Percentiles rank a stretch among this genome's conserved stretches.
Conservation (phyloP, 2,888 invertebrate genomes). For the Osmoderma eremita region DNA sequence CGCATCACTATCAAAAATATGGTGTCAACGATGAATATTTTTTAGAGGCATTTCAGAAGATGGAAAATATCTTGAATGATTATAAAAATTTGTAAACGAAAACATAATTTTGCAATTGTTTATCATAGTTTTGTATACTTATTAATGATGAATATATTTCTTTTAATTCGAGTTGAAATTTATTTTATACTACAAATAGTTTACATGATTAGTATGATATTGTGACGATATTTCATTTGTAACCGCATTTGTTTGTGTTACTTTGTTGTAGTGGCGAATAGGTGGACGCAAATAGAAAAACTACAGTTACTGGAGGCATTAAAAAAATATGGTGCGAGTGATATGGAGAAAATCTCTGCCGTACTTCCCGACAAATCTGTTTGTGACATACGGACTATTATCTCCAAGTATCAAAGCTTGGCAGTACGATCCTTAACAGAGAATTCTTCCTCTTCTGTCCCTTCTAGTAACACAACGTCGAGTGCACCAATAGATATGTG, state of each 20-base stretch:
- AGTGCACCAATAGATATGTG: slow-evolving; percentile 55
- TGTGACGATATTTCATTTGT: slow-evolving; percentile 27
- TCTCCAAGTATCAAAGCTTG: slow-evolving; percentile 53
- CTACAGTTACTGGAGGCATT: slow-evolving; percentile 52
- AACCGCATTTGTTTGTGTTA: neutral
- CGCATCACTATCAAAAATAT: slow-evolving; percentile 66
- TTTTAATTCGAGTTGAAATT: slow-evolving; percentile 1
- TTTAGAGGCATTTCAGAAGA: slow-evolving; percentile 63
- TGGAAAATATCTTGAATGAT: slow-evolving; percentile 63
- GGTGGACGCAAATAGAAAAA: slow-evolving; percentile 55
- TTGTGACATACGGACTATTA: slow-evolving; percentile 52
- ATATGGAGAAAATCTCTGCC: slow-evolving; percentile 53
- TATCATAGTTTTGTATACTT: slow-evolving; percentile 6
- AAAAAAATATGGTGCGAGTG: slow-evolving; percentile 52
- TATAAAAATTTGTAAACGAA: slow-evolving; percentile 60
- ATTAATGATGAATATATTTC: neutral
- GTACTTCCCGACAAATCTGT: slow-evolving; percentile 54
- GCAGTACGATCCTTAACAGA: slow-evolving; percentile 44
- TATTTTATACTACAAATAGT: neutral
- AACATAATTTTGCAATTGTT: neutral
- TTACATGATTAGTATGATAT: slow-evolving; percentile 1
- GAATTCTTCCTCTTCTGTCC: slow-evolving; percentile 18
- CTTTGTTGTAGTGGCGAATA: slow-evolving; percentile 44
- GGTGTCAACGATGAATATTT: slow-evolving; percentile 65
- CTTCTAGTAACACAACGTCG: slow-evolving; percentile 6